These are phyloP conservation scores for Pithys albifrons DNA, from an alignment of 2,113 vertebrate genomes.

Conservation along the genomic window DNA sequence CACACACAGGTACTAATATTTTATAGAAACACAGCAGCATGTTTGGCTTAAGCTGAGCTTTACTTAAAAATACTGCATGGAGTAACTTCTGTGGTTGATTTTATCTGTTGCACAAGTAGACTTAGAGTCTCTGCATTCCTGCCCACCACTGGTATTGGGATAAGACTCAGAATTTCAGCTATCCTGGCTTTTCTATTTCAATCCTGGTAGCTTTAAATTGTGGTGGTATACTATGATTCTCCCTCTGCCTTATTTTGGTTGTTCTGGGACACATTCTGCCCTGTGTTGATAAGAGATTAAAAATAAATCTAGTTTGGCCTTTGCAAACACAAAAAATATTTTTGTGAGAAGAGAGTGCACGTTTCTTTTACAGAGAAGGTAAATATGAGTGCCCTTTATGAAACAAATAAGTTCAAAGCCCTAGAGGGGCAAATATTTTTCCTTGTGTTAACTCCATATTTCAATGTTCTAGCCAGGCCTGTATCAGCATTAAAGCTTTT, in stretches of 20 bases:
- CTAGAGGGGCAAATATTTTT: conserved; percentile 41
- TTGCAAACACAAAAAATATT: conserved; percentile 37
- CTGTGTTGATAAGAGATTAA: conserved; percentile 34
- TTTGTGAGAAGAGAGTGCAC: not conserved
- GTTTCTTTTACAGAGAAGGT: conserved; percentile 10
- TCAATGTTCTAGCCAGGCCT: not conserved
- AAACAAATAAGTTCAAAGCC: conserved; percentile 27
- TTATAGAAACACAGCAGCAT: not conserved
- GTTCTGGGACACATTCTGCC: not conserved
- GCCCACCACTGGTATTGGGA: not conserved
- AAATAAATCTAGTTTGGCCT: conserved; percentile 25
- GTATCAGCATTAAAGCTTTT: conserved; percentile 9
- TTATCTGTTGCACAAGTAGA: not conserved
- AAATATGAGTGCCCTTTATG: not conserved
- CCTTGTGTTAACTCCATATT: accelerated
- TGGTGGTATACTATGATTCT: not conserved
- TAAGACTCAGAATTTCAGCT: not conserved
- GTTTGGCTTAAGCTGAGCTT: not conserved
- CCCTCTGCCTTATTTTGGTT: conserved; percentile 10
- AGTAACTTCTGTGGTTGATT: not conserved
- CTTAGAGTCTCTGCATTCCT: not conserved
- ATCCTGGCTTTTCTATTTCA: not conserved
- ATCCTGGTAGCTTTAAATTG: not conserved
- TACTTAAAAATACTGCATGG: not conserved
- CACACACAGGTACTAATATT: not conserved